A percentile compares a stretch with the other conserved stretches of the same genome.
Evolutionary conservation across 2,113 vertebrate species (phyloP).

Genomic region (Ophthalmotilapia sp.): DNA sequence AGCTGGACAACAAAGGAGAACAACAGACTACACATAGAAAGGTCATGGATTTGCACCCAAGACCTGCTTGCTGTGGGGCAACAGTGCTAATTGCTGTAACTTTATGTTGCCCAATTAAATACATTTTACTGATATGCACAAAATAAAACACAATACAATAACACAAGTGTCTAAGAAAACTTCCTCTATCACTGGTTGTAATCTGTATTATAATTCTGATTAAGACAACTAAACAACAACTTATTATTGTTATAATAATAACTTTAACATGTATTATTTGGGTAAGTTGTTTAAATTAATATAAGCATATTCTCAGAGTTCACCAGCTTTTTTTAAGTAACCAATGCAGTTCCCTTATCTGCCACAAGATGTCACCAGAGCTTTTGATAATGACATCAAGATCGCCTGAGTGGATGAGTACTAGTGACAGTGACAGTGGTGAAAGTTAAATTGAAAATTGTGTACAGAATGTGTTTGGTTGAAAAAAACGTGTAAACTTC

Average conservation of each 20-base stretch:
- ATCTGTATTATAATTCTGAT: neutral
- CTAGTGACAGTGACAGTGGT: neutral
- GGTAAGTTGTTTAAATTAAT: neutral
- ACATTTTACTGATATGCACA: neutral
- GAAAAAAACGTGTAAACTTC: neutral
- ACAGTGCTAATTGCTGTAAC: neutral
- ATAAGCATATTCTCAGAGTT: neutral
- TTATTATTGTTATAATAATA: neutral
- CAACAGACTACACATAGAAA: neutral
- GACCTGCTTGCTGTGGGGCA: neutral
- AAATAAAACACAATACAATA: neutral
- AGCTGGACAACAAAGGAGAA: neutral
- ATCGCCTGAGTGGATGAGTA: neutral
- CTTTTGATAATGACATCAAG: neutral
- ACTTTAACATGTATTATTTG: neutral
- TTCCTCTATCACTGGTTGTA: neutral
- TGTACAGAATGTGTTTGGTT: neutral
- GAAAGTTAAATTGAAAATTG: neutral
- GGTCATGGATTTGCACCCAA: neutral
- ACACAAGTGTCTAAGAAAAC: neutral
- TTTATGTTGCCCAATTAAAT: neutral
- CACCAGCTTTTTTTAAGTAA: neutral
- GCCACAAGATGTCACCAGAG: constrained; percentile 48
- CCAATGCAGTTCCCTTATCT: neutral
- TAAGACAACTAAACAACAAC: neutral